Conservation (phyloP, 2,888 invertebrate genomes). For the Erpobdella octoculata region DNA sequence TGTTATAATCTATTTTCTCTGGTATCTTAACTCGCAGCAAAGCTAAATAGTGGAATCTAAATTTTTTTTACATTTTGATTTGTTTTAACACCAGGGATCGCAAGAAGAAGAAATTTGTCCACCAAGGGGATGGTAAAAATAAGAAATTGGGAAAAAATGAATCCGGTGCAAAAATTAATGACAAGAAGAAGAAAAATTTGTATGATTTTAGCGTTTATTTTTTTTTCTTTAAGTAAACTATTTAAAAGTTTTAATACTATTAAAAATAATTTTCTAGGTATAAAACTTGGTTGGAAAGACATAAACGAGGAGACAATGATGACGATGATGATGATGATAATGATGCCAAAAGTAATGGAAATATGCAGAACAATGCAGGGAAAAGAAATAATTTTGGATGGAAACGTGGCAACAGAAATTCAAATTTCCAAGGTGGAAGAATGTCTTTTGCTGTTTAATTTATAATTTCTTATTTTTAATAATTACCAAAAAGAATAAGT, state of each 20-base stretch:
- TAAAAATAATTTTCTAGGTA: slow-evolving; percentile 57
- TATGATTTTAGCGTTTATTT: background rate
- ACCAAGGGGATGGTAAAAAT: slow-evolving; percentile 60
- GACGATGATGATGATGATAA: slow-evolving; percentile 39
- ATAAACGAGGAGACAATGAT: slow-evolving; percentile 40
- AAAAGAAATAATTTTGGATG: background rate
- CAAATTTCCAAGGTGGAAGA: no score
- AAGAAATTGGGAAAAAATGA: slow-evolving; percentile 95
- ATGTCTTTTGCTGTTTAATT: no score
- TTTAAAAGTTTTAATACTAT: background rate
- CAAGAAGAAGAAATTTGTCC: slow-evolving; percentile 87
- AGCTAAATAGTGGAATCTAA: background rate
- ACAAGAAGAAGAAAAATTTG: slow-evolving; percentile 59
- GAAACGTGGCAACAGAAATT: background rate
- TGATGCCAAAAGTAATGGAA: background rate
- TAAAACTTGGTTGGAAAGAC: slow-evolving; percentile 74
- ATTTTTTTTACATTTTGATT: no score
- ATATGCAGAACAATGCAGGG: background rate
- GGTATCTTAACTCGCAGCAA: no score
- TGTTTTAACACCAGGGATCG: slow-evolving; percentile 87
- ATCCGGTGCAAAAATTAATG: slow-evolving; percentile 83
- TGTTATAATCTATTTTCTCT: no score
- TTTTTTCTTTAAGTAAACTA: background rate
- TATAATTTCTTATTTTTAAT: no score
- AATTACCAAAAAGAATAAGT: background rate